phyloP scores from a whole-genome alignment of 2,113 vertebrate species.

The Felis chaus region DNA sequence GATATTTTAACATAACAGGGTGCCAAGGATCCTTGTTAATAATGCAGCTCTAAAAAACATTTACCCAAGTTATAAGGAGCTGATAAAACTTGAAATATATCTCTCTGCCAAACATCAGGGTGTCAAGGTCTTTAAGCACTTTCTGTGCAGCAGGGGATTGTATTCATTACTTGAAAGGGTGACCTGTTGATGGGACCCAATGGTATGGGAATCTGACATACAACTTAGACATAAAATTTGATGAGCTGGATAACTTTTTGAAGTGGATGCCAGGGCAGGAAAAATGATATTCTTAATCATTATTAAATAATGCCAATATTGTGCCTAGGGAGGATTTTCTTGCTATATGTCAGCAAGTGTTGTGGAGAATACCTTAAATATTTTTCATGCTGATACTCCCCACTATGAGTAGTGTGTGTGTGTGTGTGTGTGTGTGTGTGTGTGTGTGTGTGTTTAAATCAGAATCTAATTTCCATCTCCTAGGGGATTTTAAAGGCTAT shows the following conservation, averaged over 20 bases:
- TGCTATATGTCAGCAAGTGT: not conserved
- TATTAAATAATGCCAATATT: slow-evolving; percentile 7
- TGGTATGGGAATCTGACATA: not conserved
- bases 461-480: slow-evolving; percentile 54
- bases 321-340: not conserved
- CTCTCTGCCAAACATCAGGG: not conserved
- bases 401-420: not conserved
- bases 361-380: slow-evolving; percentile 46
- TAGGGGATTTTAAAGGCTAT: slow-evolving; percentile 67
- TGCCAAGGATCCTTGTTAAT: slow-evolving; percentile 12
- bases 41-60: slow-evolving; percentile 11
- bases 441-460: slow-evolving; percentile 8
- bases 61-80: not conserved
- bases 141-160: not conserved
- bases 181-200: not conserved
- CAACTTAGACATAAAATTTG: not conserved
- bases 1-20: not conserved
- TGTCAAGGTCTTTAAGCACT: not conserved
- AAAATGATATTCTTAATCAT: not conserved
- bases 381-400: slow-evolving; percentile 42
- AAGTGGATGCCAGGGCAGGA: not conserved
- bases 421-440: slow-evolving; percentile 2
- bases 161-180: slow-evolving; percentile 13
- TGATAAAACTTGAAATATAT: slow-evolving; percentile 23
- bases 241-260: slow-evolving; percentile 4